phyloP scores from a whole-genome alignment of 2,888 invertebrate genomes.

The Julus scandinavius region DNA sequence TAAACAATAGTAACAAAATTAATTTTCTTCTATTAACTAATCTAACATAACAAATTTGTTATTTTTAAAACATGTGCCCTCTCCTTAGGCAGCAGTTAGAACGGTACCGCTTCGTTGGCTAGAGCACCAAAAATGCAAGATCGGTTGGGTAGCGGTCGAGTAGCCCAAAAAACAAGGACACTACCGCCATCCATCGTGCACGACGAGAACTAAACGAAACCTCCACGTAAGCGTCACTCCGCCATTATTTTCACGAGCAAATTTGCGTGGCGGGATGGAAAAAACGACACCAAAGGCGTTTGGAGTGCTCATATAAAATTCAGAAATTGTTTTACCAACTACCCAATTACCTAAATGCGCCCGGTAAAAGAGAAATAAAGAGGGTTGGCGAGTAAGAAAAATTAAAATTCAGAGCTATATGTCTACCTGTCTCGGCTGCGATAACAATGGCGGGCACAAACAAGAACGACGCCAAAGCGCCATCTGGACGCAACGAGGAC shows the following conservation, averaged over 20 bases:
- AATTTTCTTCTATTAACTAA: background rate
- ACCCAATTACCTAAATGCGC: background rate
- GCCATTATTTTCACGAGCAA: slow-evolving; percentile 1
- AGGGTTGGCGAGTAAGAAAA: background rate
- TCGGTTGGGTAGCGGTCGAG: background rate
- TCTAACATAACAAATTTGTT: background rate
- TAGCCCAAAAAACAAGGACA: background rate
- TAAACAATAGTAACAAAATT: background rate
- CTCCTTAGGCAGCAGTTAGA: background rate
- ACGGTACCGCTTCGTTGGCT: background rate
- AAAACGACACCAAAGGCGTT: background rate
- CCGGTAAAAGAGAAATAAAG: background rate
- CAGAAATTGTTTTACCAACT: background rate
- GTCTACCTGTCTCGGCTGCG: slow-evolving; percentile 25
- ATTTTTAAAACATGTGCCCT: background rate
- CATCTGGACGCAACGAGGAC: background rate
- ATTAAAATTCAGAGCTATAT: slow-evolving; percentile 43
- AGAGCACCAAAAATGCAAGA: background rate
- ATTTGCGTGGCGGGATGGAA: background rate
- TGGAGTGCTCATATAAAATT: background rate
- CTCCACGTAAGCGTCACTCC: background rate
- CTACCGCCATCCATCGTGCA: background rate
- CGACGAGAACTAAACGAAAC: background rate
- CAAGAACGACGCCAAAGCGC: background rate
- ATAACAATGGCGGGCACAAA: slow-evolving; percentile 43